phyloP scores from a whole-genome alignment of 2,797 vertebrate genomes.

The Mastacembelus armatus region DNA sequence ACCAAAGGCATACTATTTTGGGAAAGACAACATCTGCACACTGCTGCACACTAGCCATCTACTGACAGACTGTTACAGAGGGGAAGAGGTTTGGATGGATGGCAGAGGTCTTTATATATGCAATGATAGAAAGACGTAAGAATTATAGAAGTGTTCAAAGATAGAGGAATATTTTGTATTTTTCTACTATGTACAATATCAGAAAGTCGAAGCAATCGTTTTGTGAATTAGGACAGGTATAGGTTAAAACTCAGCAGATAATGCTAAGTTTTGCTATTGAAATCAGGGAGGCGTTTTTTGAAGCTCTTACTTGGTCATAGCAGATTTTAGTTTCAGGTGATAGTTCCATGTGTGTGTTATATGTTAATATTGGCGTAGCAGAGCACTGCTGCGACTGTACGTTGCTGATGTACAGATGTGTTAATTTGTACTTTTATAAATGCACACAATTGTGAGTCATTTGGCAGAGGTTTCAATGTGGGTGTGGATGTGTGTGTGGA shows the following conservation, averaged over 20 bases:
- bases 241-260: too few species aligned
- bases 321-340: constrained; percentile 14
- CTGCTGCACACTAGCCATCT: constrained; percentile 36
- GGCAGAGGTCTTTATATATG: constrained; percentile 11
- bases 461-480: constrained; percentile 51
- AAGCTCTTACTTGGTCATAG: background rate
- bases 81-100: background rate
- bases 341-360: constrained; percentile 4
- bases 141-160: too few species aligned
- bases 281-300: background rate
- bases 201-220: background rate
- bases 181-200: background rate
- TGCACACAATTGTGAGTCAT: constrained; percentile 38
- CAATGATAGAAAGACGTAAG: background rate
- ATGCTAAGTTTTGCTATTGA: background rate
- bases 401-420: constrained; percentile 53
- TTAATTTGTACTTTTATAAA: constrained; percentile 53
- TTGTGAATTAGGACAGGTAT: background rate
- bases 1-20: constrained; percentile 45
- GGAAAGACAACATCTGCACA: constrained; percentile 52
- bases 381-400: constrained; percentile 31
- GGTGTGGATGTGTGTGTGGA: constrained; percentile 6
- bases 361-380: constrained; percentile 8
- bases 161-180: background rate
- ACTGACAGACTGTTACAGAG: constrained; percentile 28